phyloP scores from a whole-genome alignment of 2,888 invertebrate genomes.

The Norana najaformis region DNA sequence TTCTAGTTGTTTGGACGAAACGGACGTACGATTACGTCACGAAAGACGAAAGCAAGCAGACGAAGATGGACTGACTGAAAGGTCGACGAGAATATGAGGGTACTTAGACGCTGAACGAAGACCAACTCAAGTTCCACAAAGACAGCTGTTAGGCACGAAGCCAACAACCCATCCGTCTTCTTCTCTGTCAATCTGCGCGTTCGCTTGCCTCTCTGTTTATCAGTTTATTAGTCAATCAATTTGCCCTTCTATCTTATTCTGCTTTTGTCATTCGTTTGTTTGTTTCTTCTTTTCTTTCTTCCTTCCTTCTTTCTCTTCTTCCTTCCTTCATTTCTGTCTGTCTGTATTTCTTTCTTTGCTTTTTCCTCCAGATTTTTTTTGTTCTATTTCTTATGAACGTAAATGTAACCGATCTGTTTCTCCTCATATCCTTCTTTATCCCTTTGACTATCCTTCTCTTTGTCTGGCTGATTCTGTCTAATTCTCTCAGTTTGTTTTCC shows the following conservation, averaged over 20 bases:
- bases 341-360: too few species aligned
- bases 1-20: slow-evolving; percentile 5
- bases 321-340: not conserved
- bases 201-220: too few species aligned
- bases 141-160: not conserved
- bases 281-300: too few species aligned
- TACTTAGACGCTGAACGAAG: not conserved
- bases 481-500: not conserved
- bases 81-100: not conserved
- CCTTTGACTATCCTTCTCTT: too few species aligned
- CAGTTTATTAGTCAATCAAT: too few species aligned
- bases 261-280: not conserved
- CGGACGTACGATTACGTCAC: not conserved
- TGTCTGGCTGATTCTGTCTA: too few species aligned
- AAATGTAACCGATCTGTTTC: too few species aligned
- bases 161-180: not conserved
- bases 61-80: not conserved
- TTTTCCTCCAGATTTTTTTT: too few species aligned
- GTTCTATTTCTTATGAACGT: too few species aligned
- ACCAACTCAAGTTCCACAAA: not conserved
- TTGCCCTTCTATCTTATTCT: not conserved
- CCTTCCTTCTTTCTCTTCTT: not conserved
- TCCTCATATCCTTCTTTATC: too few species aligned
- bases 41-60: not conserved
- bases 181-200: not conserved